Conservation (phyloP, 2,113 vertebrate genomes). For the Mellivora capensis region DNA sequence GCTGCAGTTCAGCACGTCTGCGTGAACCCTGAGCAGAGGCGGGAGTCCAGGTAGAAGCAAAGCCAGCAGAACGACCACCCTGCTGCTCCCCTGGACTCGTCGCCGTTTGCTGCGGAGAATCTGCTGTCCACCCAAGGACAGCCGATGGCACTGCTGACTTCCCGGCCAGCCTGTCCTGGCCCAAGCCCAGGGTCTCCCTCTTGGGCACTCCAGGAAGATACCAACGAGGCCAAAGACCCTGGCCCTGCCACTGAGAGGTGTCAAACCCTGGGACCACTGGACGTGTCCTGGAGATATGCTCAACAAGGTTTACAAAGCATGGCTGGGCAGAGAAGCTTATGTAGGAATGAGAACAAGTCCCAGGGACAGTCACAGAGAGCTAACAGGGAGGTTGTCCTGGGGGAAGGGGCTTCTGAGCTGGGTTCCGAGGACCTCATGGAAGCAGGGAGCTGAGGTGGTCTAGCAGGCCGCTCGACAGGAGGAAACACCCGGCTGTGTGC, state of each 20-base stretch:
- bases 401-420: background rate
- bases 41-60: background rate
- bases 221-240: background rate
- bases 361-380: background rate
- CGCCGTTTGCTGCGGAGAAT: background rate
- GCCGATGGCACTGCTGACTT: background rate
- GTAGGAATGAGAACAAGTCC: background rate
- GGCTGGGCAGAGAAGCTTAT: background rate
- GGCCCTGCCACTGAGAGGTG: background rate
- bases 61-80: background rate
- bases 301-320: too few species aligned
- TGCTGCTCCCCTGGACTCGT: fast-evolving
- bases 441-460: background rate
- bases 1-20: fast-evolving
- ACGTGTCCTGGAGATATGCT: background rate
- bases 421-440: background rate
- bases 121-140: background rate
- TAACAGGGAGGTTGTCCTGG: background rate
- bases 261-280: background rate
- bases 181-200: background rate
- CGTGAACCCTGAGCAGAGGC: fast-evolving
- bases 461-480: background rate
- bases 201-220: background rate
- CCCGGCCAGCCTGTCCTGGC: background rate
- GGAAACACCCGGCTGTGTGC: fast-evolving